These are phyloP conservation scores for Aleiodes alternator DNA, from an alignment of 2,888 invertebrate species.

Conservation along the genomic window DNA sequence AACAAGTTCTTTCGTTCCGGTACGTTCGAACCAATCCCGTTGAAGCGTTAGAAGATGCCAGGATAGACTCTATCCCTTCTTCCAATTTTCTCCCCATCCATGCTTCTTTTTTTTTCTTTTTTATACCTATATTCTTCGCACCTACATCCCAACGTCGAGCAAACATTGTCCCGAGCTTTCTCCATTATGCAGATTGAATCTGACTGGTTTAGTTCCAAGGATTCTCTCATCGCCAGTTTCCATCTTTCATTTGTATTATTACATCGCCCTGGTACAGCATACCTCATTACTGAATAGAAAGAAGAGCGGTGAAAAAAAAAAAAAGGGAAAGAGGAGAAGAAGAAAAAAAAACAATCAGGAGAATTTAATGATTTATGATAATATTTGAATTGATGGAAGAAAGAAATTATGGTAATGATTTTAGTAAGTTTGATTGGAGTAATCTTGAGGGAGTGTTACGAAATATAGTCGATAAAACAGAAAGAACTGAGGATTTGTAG, in stretches of 20 bases:
- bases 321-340: conserved; percentile 32
- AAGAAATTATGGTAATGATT: conserved; percentile 12
- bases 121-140: conserved; percentile 49
- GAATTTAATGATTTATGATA: conserved; percentile 68
- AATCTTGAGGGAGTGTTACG: too few species aligned
- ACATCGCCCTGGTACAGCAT: background rate
- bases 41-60: conserved; percentile 38
- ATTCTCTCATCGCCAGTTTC: conserved; percentile 29
- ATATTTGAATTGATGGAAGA: conserved; percentile 37
- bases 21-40: conserved; percentile 58
- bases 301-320: background rate
- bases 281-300: background rate
- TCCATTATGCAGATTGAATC: conserved; percentile 75
- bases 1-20: conserved; percentile 70
- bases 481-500: too few species aligned
- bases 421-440: conserved; percentile 49
- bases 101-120: conserved; percentile 13
- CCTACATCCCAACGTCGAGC: conserved; percentile 61
- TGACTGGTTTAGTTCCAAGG: conserved; percentile 62
- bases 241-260: conserved; percentile 12
- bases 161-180: conserved; percentile 73
- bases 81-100: conserved; percentile 13
- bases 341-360: conserved; percentile 29
- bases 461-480: too few species aligned
- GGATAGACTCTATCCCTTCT: conserved; percentile 32